These are phyloP conservation scores for Spodoptera frugiperda DNA, from an alignment of 1,140 invertebrate genomes.

Conservation along the genomic window DNA sequence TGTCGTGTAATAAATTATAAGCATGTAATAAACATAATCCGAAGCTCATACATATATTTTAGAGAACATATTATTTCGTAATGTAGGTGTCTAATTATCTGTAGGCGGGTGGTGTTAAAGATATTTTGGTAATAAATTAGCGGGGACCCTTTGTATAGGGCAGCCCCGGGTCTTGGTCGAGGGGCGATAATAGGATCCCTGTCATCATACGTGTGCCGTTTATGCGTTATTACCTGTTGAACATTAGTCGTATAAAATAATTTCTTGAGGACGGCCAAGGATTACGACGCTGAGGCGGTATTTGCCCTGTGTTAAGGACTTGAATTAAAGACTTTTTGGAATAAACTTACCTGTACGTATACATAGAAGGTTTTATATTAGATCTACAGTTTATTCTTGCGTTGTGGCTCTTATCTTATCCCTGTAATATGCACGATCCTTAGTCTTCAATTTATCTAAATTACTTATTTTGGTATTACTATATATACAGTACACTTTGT, in stretches of 20 bases:
- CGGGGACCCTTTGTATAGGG: conserved; percentile 53
- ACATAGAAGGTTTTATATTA: too few relatives aligned
- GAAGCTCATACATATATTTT: conserved; percentile 35
- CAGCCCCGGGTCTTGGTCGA: conserved; percentile 55
- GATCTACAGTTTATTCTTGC: too few relatives aligned
- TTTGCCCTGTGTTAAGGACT: neutral
- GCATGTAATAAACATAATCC: conserved; percentile 17
- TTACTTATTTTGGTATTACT: too few relatives aligned
- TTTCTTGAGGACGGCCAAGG: neutral
- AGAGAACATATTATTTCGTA: conserved; percentile 41
- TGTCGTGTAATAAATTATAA: neutral
- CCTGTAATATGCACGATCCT: too few relatives aligned
- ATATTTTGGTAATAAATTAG: conserved; percentile 60
- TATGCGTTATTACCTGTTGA: conserved; percentile 59
- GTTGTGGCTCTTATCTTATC: too few relatives aligned
- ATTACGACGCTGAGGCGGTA: neutral
- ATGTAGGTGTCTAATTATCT: conserved; percentile 56
- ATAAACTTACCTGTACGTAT: too few relatives aligned
- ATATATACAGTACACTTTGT: too few relatives aligned
- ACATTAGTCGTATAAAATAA: conserved; percentile 32
- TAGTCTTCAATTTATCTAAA: too few relatives aligned
- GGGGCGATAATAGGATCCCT: conserved; percentile 59
- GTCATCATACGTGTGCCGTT: conserved; percentile 56
- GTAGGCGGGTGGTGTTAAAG: conserved; percentile 50
- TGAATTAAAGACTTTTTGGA: too few relatives aligned